Conservation (phyloP, 1,140 invertebrate genomes). For the Pachypsylla venusta region DNA sequence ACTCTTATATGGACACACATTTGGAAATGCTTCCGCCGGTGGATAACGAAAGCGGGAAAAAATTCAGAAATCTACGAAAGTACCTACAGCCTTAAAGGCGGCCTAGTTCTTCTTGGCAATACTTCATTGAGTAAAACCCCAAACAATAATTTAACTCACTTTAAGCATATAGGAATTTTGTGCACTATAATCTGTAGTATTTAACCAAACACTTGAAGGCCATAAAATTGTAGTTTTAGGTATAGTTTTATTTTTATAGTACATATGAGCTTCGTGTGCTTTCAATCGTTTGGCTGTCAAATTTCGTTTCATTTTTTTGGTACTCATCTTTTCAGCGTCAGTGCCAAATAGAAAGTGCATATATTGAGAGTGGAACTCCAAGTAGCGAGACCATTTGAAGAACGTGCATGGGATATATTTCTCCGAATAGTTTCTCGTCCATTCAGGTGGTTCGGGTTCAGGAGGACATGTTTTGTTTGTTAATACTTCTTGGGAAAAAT, state of each 20-base stretch:
- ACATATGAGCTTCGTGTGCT: background rate
- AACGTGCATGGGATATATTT: background rate
- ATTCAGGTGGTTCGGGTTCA: background rate
- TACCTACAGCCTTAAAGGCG: too few species aligned
- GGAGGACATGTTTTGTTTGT: background rate
- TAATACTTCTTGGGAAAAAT: background rate
- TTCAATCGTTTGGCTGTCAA: background rate
- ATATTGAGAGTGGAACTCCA: background rate
- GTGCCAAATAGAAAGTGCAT: conserved; percentile 3
- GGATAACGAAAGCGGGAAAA: too few species aligned
- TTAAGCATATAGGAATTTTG: background rate
- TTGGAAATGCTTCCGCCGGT: too few species aligned
- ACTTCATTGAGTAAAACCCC: too few species aligned
- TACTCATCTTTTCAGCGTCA: background rate
- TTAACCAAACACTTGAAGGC: background rate
- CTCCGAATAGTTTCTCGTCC: background rate
- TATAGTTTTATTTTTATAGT: background rate
- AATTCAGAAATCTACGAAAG: too few species aligned
- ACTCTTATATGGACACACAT: too few species aligned
- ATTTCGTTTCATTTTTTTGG: background rate
- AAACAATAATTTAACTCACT: too few species aligned
- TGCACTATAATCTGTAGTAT: background rate
- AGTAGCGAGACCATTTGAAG: background rate
- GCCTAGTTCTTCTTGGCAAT: too few species aligned
- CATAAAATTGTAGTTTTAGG: background rate